phyloP scores from a whole-genome alignment of 2,888 invertebrate genomes.

The Argyresthia albistria region DNA sequence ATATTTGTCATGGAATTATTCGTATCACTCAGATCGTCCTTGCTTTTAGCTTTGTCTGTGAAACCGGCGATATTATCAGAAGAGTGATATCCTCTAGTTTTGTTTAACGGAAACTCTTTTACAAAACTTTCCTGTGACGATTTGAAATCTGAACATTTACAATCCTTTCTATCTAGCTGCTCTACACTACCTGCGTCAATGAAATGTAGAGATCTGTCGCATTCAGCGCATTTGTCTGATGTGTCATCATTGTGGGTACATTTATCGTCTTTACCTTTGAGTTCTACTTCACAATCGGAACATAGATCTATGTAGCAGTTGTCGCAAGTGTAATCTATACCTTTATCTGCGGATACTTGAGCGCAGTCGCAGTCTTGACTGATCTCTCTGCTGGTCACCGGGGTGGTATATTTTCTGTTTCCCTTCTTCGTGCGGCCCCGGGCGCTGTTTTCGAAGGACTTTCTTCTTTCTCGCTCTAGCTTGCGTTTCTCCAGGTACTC shows the following conservation, averaged over 20 bases:
- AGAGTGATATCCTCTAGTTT: conserved; percentile 59
- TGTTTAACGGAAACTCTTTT: conserved; percentile 47
- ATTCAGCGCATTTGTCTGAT: conserved; percentile 54
- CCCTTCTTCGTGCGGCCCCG: conserved; percentile 73
- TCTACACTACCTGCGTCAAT: conserved; percentile 56
- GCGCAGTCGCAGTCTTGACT: conserved; percentile 46
- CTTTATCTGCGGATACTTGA: conserved; percentile 52
- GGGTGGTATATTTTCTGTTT: conserved; percentile 53
- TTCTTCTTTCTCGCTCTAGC: conserved; percentile 77
- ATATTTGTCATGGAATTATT: conserved; percentile 43
- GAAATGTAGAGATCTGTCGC: conserved; percentile 51
- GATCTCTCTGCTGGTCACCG: conserved; percentile 31
- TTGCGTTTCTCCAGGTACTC: conserved; percentile 92
- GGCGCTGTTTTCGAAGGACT: conserved; percentile 74
- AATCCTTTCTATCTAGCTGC: conserved; percentile 48
- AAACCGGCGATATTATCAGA: conserved; percentile 60
- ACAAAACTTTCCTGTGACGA: conserved; percentile 61
- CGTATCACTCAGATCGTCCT: conserved; percentile 45
- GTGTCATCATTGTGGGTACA: conserved; percentile 35
- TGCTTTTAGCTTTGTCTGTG: conserved; percentile 38
- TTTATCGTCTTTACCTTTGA: conserved; percentile 35
- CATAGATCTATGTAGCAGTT: conserved; percentile 56
- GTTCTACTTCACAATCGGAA: conserved; percentile 55
- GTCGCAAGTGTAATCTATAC: conserved; percentile 57
- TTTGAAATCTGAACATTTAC: conserved; percentile 58